Evolutionary conservation across 1,140 invertebrate species (phyloP).

Genomic region (Drosophila bocqueti): DNA sequence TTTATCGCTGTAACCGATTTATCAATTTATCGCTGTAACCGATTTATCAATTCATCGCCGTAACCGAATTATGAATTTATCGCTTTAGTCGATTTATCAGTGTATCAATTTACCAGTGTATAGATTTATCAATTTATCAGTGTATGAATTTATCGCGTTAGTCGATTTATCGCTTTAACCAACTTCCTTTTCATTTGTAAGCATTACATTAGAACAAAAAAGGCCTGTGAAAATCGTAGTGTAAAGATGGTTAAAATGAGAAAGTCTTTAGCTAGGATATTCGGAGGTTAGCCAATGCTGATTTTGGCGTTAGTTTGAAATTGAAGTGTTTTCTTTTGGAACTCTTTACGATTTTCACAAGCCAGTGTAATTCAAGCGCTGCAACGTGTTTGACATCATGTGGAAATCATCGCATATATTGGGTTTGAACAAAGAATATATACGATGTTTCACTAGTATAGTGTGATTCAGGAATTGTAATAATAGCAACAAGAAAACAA

Average conservation of each 20-base stretch:
- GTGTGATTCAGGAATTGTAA: conserved; percentile 14
- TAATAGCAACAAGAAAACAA: neutral
- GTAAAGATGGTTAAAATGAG: conserved; percentile 3
- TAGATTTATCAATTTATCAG: conserved; percentile 5
- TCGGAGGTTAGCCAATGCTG: conserved; percentile 4
- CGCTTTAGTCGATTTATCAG: neutral
- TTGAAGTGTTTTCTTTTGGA: conserved; percentile 12
- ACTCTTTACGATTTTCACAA: conserved; percentile 64
- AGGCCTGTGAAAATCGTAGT: conserved; percentile 69
- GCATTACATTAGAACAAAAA: conserved; percentile 20
- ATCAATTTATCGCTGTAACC: neutral
- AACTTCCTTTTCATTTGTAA: conserved; percentile 15
- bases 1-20: neutral
- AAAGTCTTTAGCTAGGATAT: neutral
- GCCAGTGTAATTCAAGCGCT: conserved; percentile 15
- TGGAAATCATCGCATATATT: conserved; percentile 46
- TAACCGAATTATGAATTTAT: neutral
- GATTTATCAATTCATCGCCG: too few species aligned
- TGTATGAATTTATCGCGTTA: neutral
- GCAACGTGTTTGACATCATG: conserved; percentile 17
- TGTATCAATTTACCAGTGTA: neutral
- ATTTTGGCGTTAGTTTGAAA: neutral
- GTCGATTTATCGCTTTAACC: neutral
- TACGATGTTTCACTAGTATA: conserved; percentile 27
- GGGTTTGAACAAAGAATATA: conserved; percentile 35